Conservation (phyloP, 2,888 invertebrate species). For the Tribolium freemani region DNA sequence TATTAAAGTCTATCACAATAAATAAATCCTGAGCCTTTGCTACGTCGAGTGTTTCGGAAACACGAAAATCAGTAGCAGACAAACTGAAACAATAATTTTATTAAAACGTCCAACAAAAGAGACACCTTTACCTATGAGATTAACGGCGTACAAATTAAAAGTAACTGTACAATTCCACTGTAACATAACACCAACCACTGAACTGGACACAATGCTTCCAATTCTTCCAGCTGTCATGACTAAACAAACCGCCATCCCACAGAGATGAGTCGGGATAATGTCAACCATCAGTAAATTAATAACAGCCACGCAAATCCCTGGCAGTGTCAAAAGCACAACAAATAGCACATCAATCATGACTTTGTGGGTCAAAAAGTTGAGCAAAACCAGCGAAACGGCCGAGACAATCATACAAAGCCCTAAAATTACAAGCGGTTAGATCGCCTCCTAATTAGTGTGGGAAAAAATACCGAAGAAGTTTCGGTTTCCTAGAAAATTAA, state of each 20-base stretch:
- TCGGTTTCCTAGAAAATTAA: slow-evolving; percentile 42
- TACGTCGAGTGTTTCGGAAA: slow-evolving; percentile 32
- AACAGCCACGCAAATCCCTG: slow-evolving; percentile 56
- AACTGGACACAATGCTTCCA: slow-evolving; percentile 47
- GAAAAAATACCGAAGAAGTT: slow-evolving; percentile 45
- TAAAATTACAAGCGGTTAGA: slow-evolving; percentile 12
- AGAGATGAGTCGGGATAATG: slow-evolving; percentile 46
- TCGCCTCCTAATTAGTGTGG: not conserved
- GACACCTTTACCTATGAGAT: slow-evolving; percentile 36
- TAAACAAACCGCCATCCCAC: slow-evolving; percentile 45
- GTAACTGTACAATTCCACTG: slow-evolving; percentile 45
- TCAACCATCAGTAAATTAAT: slow-evolving; percentile 50
- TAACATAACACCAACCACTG: slow-evolving; percentile 45
- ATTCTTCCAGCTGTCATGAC: slow-evolving; percentile 45
- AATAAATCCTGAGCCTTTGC: slow-evolving; percentile 1
- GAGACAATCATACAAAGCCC: slow-evolving; percentile 47
- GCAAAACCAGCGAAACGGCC: slow-evolving; percentile 32
- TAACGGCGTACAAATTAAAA: slow-evolving; percentile 41
- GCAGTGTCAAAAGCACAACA: slow-evolving; percentile 50
- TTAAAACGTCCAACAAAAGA: not conserved
- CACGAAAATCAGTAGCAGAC: slow-evolving; percentile 37
- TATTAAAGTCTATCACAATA: slow-evolving; percentile 22
- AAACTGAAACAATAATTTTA: slow-evolving; percentile 37
- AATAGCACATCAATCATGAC: slow-evolving; percentile 54
- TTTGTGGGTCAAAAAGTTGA: slow-evolving; percentile 50